Base-by-base conservation (phyloP, 1,140 invertebrate genomes). In the Drosophila pseudoananassae region DNA sequence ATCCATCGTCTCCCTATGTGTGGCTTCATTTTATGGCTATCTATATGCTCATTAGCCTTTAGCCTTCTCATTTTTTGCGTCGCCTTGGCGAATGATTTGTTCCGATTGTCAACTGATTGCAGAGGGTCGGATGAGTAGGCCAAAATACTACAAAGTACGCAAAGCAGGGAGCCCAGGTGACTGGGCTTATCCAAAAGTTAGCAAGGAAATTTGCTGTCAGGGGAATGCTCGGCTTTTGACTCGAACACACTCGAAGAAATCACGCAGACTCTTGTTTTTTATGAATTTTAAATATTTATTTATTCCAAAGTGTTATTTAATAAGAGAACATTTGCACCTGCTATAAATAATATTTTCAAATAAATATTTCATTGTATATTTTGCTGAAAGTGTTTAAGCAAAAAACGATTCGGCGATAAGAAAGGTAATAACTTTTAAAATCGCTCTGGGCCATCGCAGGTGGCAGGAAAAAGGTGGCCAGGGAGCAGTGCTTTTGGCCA, bases 391-490 rank as follows among this genome's bases (percentile, higher is more conserved):
- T 46, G 43, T 20, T 8, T 36, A 9, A 23, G 20, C 9, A 36
- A 31, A 17, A 49, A 31, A 25, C 55, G 79, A 75, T 83, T 60
- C 57, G 12, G 61, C 61, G 81, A 84, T 84, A 84, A 84, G 81
- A 61, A 77, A 46, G 82, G 82, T 84, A 84, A 84, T 84, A 84
- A 87, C 82, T 84, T 84, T 84, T 77, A 70, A 87, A 85, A 84
- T 74, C 68, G 82, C 81, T 87, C 70, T 55, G 54, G 82, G 80
- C 75, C 51, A 33, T 15, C 45, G 33, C 14, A 40, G 46, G 47
- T 36, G 33, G 17, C 7, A 65, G 43, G 43, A 27, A 20, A 25
- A 33, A 29, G 64, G 27, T 31, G 58, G 15, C 20, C 14, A 23
- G 33, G 45, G 36, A 20, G 14, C 31, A 12, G n/a, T 9, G 31